phyloP scores from a whole-genome alignment of 2,113 vertebrate genomes.

The Gnathonemus echidnorhynchus region DNA sequence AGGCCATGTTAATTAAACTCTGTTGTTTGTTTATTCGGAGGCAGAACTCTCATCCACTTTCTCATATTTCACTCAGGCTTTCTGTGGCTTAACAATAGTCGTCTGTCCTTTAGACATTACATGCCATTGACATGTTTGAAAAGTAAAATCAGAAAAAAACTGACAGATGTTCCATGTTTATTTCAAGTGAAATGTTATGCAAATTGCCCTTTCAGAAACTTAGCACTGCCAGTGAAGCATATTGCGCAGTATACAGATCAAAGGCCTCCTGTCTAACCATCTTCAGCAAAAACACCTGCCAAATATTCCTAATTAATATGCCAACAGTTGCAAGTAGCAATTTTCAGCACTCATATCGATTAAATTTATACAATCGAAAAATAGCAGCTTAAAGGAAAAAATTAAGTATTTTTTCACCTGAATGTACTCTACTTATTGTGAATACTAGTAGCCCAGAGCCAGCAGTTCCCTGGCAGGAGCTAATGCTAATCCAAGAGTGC shows the following conservation, averaged over 20 bases:
- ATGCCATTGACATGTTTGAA: neutral
- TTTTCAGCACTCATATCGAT: neutral
- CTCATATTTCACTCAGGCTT: neutral
- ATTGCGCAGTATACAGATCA: neutral
- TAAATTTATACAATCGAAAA: neutral
- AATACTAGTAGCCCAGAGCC: neutral
- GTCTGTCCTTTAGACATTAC: neutral
- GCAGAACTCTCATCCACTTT: neutral
- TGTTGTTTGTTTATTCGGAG: neutral
- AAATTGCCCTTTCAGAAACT: conserved; percentile 58
- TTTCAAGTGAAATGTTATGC: conserved; percentile 57
- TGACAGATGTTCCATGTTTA: conserved; percentile 34
- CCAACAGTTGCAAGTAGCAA: neutral
- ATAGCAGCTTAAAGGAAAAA: neutral
- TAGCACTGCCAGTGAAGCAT: conserved; percentile 42
- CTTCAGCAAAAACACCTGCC: neutral
- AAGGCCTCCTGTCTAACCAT: neutral
- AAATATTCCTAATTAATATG: neutral
- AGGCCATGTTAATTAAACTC: neutral
- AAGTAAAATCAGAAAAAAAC: neutral
- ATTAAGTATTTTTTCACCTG: neutral
- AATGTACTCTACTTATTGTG: neutral
- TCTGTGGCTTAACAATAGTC: neutral
- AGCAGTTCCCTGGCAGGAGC: neutral
- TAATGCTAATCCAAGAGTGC: neutral